A percentile compares a stretch with the other conserved stretches of the same genome.
These are phyloP conservation scores for Nephrotoma flavescens DNA, from an alignment of 2,888 invertebrate genomes.

Conservation along the genomic window DNA sequence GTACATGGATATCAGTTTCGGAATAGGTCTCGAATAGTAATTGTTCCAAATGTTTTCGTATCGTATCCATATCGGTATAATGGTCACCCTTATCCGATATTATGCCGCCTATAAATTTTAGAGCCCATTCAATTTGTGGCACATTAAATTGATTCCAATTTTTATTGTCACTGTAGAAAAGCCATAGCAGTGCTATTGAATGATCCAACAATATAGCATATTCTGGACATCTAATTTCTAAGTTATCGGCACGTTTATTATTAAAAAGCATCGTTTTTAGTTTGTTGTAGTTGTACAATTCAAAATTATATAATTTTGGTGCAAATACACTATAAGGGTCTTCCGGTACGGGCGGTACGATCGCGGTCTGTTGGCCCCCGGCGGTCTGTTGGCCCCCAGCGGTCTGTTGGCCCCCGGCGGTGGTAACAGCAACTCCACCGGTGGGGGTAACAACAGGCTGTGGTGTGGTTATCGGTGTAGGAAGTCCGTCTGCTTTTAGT, in stretches of 20 bases:
- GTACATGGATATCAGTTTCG: background rate
- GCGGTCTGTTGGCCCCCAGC: too few relatives aligned
- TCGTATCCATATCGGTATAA: background rate
- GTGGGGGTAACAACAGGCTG: background rate
- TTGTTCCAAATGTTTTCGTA: background rate
- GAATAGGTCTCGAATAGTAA: background rate
- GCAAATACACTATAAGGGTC: background rate
- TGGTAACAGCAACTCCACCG: too few relatives aligned
- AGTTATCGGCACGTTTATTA: background rate
- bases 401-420: too few relatives aligned
- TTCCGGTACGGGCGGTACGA: background rate
- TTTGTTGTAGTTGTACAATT: background rate
- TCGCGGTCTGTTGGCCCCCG: too few relatives aligned
- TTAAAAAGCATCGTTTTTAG: background rate
- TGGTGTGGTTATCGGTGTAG: background rate
- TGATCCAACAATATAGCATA: conserved; percentile 16
- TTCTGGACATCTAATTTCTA: conserved; percentile 12
- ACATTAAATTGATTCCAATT: conserved; percentile 7
- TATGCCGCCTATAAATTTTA: conserved; percentile 15
- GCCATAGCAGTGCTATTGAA: conserved; percentile 15
- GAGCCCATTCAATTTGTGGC: conserved; percentile 15
- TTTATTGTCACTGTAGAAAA: conserved; percentile 11
- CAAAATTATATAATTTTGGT: background rate
- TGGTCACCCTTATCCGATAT: background rate
- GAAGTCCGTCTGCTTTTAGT: too few relatives aligned